Base-by-base conservation (phyloP, 2,888 invertebrate species). In the Myathropa florea region DNA sequence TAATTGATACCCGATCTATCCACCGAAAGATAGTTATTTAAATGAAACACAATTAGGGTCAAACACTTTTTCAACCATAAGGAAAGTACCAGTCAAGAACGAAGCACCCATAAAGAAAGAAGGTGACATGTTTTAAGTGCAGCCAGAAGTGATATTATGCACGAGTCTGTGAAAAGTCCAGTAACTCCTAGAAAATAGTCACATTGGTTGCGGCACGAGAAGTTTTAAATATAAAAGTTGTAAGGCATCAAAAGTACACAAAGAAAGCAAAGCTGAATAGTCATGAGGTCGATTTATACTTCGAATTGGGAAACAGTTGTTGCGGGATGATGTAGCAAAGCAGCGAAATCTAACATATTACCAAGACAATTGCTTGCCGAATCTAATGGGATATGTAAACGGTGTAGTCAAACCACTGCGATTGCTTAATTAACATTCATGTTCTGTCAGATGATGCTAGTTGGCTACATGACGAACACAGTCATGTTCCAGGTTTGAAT, bases 351-450 rank as follows among this genome's bases (percentile, higher is more conserved):
- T 33, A 33, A 55, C 55, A 7, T 55, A 55, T n/a, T 55, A 55
- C 12, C 55, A 21, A 18, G 55, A 55, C 18, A 14, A 28, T 30
- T 30, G 67, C 21, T 55, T 67, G 18, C 28, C 67, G 18, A 55
- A 67, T n/a, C 23, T 55, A n/a, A 4, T 55, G 18, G 53, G 67
- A 28, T 67, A 67, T 14, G 53, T 26, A 10, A n/a, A 67, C 30
- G 55, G 30, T 10, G 53, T 55, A 30, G 55, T 55, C 3, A 28
- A 53, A 30, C 30, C 67, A 23, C 2, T 67, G 28, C 53, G 67
- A 28, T 67, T 67, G 53, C 30, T 55, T n/a, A 23, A 53, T 67
- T 3, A 53, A 67, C 6, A 30, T 67, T 53, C 55, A 67, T 23
- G 30, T 55, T 23, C 28, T 67, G 55, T 23, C 67, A 21, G 67